Base-by-base conservation (phyloP, 2,113 vertebrate species). In the Calypte anna region DNA sequence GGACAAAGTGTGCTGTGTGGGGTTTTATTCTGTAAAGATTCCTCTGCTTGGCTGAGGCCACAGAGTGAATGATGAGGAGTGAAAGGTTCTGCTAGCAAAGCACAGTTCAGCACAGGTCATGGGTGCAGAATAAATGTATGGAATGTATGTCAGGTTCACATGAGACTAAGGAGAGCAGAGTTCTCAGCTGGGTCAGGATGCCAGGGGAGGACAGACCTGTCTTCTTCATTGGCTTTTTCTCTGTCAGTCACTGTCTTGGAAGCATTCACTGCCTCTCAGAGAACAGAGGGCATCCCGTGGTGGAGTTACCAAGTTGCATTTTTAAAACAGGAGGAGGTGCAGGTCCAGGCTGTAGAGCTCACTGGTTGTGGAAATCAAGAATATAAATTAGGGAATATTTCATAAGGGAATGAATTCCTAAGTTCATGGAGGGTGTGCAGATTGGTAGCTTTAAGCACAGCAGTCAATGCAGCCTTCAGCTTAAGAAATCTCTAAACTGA, bases 71-170 rank as follows among this genome's bases (percentile, higher is more conserved):
- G n/a, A 15, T 14, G 22, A 36, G 24, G 51, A n/a, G 16, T 4
- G 54, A 16, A 73, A 54, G 19, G 58, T 36, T 10, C n/a, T 10
- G 11, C 19, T 58, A 82, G 48, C 38, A 14, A 23, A 31, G 25
- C 27, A 36, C 18, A 63, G 64, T 62, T 85, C 58, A 62, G 33
- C n/a, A 8, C 4, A 36, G n/a, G 14, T 51, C 4, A 0, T 8
- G 27, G 31, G 24, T 38, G 28, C 20, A 30, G 62, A n/a, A 5
- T 33, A 11, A 51, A 25, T 3, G 4, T 40, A 40, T 40, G 12
- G 12, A 51, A 25, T 3, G 4, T 3, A 0, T 13, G 6, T 38
- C 31, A 16, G 14, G 15, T 33, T 12, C 9, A 1, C 2, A 3
- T 0, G 1, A 72, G 48, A 7, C 31, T 13, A 4, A 28, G 31